Conservation (phyloP, 2,113 vertebrate species). For the Pelvicachromis taeniatus region DNA sequence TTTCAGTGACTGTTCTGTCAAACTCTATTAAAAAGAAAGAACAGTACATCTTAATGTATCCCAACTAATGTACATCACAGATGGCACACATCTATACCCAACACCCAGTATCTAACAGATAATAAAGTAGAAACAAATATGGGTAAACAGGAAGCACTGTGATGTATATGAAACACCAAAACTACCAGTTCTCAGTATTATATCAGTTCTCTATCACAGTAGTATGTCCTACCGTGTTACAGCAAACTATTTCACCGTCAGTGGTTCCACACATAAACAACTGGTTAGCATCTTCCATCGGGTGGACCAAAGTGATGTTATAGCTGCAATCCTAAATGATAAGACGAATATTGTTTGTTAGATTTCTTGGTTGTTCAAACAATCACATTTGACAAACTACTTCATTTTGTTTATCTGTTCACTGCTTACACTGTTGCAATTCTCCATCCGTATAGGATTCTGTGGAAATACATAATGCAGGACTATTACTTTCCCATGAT, state of each 20-base stretch:
- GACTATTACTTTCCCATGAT: background rate
- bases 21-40: conserved; percentile 4
- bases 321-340: conserved; percentile 19
- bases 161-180: background rate
- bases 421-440: background rate
- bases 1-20: accelerated
- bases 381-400: background rate
- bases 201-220: background rate
- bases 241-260: conserved; percentile 11
- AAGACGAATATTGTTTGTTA: background rate
- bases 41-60: background rate
- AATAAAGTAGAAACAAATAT: too few relatives aligned
- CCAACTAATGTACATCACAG: background rate
- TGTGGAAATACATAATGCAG: background rate
- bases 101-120: background rate
- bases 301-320: background rate
- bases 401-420: background rate
- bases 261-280: background rate
- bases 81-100: background rate
- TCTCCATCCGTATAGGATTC: background rate
- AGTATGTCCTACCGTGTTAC: conserved; percentile 25
- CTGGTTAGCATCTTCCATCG: accelerated
- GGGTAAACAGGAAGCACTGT: background rate
- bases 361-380: accelerated
- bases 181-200: background rate